Evolutionary conservation across 2,797 vertebrate genomes (phyloP).

Genomic region (Ctenosaura bakeri): DNA sequence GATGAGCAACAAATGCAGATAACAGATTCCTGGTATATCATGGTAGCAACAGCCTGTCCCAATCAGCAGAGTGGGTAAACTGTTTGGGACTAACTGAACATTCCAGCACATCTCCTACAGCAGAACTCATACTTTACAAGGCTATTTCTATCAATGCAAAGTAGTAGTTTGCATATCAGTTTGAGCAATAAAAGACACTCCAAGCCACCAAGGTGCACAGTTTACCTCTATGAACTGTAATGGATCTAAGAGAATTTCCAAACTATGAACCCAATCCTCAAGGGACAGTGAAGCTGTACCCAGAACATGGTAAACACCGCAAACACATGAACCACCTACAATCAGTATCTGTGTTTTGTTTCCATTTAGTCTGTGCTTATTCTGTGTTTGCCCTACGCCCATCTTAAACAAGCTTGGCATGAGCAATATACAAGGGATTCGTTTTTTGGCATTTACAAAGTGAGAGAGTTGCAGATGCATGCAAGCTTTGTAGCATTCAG

Average conservation of each 20-base stretch:
- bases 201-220: neutral
- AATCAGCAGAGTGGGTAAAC: neutral
- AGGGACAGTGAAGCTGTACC: too few species aligned
- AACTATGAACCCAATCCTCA: neutral
- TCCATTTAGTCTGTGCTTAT: too few species aligned
- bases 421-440: too few species aligned
- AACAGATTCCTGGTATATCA: neutral
- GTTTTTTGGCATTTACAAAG: too few species aligned
- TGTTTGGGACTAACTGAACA: neutral
- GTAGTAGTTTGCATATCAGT: neutral
- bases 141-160: neutral
- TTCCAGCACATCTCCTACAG: neutral
- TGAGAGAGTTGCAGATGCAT: too few species aligned
- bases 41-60: neutral
- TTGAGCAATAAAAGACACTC: neutral
- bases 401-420: too few species aligned
- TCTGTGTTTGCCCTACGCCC: too few species aligned
- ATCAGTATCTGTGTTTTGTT: too few species aligned
- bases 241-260: neutral
- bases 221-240: neutral
- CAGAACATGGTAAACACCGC: too few species aligned
- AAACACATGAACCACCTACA: too few species aligned
- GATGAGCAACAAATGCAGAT: neutral
- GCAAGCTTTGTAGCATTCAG: too few species aligned
- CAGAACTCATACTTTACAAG: neutral